Percentiles rank a stretch among this genome's conserved stretches.
phyloP scores from a whole-genome alignment of 2,113 vertebrate genomes.

The Micronycteris hirsuta region DNA sequence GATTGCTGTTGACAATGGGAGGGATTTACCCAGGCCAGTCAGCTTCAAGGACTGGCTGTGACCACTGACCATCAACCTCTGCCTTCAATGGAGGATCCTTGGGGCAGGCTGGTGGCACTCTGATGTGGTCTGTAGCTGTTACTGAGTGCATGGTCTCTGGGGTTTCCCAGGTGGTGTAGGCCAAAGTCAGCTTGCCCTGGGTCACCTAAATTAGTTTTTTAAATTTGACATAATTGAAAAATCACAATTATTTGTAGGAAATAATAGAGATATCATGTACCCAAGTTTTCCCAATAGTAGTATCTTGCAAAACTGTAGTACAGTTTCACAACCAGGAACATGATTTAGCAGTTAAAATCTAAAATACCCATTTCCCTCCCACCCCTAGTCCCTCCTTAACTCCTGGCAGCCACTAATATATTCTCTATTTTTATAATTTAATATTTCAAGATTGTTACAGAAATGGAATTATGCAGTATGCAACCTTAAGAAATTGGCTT shows the following conservation, averaged over 20 bases:
- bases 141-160: too few species aligned
- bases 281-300: background rate
- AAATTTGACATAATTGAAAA: background rate
- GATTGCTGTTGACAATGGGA: too few species aligned
- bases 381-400: background rate
- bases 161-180: too few species aligned
- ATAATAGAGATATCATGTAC: background rate
- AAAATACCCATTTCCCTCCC: background rate
- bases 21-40: too few species aligned
- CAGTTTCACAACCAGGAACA: background rate
- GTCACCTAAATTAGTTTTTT: background rate
- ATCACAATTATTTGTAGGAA: background rate
- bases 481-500: background rate
- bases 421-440: background rate
- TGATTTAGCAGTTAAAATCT: background rate
- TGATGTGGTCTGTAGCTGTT: too few species aligned
- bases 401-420: background rate
- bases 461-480: background rate
- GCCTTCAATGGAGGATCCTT: too few species aligned
- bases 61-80: too few species aligned
- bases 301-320: background rate
- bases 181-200: too few species aligned
- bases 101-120: too few species aligned
- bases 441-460: background rate
- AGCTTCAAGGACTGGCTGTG: too few species aligned